Base-by-base conservation (phyloP, 1,140 invertebrate species). In the Oscheius sp. region DNA sequence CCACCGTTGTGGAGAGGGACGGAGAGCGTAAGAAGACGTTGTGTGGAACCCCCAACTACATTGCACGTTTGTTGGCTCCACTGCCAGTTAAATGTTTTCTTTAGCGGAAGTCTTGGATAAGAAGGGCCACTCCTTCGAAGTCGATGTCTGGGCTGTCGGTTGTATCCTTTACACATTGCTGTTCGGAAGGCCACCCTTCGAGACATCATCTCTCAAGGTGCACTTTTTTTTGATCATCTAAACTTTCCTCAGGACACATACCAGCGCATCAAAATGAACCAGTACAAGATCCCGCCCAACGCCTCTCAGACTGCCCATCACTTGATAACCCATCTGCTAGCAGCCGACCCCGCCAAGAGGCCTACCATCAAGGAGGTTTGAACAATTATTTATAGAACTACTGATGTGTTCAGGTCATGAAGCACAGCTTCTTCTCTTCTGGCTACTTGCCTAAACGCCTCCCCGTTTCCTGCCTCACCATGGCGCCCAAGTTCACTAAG, bases 21-120 rank as follows among this genome's bases (percentile, higher is more conserved):
- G 68, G 55, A 13, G 89, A 90, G 83, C 86, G 90, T 67, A 84
- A 84, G 68, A 77, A 79, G 32, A 82, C 81, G 35, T 63, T 82
- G 13, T 97, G 95, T 88, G 95, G 94, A 42, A 99, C 95, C 42
- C 95, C 95, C 38, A 98, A 97, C 86, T 98, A 95, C 85, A 98
- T 99, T 78, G 95, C 94, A n/a, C 95, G 94, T 28, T 86, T 91
- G 86, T n/a, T n/a, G n/a, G 3, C 10, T 62, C 13, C 23, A 26
- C n/a, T 62, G 31, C 7, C 7, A 15, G 10, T 4, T 28, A 26
- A 4, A 7, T 23, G 4, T 32, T 62, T 26, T 62, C 38, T 42
- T 4, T 62, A 62, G 59, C 69, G 0, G 71, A 76, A 38, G 75
- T 76, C 15, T 59, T 76, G 15, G 92, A 91, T 23, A 89, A 93